Base-by-base conservation (phyloP, 2,888 invertebrate species). In the Drosophila nigritarsus region DNA sequence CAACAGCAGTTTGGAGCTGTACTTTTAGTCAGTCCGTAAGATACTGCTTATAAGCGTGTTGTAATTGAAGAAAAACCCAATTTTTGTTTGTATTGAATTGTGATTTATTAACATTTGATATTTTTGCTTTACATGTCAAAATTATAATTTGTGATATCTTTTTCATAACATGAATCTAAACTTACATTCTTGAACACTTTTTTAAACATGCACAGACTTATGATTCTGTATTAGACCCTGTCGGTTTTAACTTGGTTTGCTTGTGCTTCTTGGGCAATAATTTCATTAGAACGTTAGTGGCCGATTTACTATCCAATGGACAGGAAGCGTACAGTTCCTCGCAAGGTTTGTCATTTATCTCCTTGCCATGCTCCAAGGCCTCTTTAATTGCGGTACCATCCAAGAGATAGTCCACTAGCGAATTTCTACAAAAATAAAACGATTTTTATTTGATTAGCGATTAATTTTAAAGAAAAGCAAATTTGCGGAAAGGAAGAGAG, bases 361-460 rank as follows among this genome's bases (percentile, higher is more conserved):
- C 87, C 75, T 92, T 93, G 0, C 96, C 96, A 56, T 95, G 94
- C 55, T 95, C 94, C 30, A 96, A 93, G 0, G 96, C 96, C 82
- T 96, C 95, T 91, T 95, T 96, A 49, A 96, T 94, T 2, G 96
- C 94, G 0, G 96, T 96, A 1, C 96, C 96, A 82, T 96, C 96
- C 56, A 96, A 87, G 93, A 96, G 94, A 60, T 96, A 95, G 11
- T 95, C 94, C 18, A 96, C 94, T 30, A 96, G 90, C 0, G 96
- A 94, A 83, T 96, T 96, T 74, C 96, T 96, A 27, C 11, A 54
- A 40, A 45, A 40, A 65, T 56, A 34, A 30, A 15, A 24, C 0
- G 13, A 49, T 18, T 13, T 30, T 53, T 34, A 36, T 62, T 11
- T 20, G 24, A n/a, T 11, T 24, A 20, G 20, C 42, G 13, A 13